phyloP scores from a whole-genome alignment of 1,140 invertebrate species.

The Leptinotarsa undecemlineata region DNA sequence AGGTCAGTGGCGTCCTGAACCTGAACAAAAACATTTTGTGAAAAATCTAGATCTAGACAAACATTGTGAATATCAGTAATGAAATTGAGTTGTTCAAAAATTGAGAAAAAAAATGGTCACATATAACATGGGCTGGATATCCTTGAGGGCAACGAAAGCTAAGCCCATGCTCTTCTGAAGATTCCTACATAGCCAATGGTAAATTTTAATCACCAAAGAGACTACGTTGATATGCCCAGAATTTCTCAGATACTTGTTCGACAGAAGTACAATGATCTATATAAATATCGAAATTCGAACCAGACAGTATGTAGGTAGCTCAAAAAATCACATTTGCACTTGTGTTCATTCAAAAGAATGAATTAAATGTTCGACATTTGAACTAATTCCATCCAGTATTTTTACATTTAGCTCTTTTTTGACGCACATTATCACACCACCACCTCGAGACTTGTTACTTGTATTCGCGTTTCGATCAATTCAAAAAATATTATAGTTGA shows the following conservation, averaged over 20 bases:
- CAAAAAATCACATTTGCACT: slow-evolving; percentile 8
- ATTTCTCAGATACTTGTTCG: slow-evolving; percentile 12
- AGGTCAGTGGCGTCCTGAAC: too few relatives aligned
- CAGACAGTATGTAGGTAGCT: slow-evolving; percentile 3
- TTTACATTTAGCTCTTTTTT: neutral
- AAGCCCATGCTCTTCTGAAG: neutral
- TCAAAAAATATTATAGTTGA: slow-evolving; percentile 12
- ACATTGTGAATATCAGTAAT: slow-evolving; percentile 1
- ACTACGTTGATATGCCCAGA: neutral
- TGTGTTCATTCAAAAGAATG: neutral
- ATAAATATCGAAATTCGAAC: slow-evolving; percentile 9
- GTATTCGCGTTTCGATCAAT: neutral
- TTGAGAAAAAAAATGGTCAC: slow-evolving; percentile 8
- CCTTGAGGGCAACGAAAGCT: neutral
- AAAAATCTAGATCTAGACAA: neutral
- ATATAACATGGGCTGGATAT: neutral
- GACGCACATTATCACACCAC: neutral
- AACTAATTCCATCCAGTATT: neutral
- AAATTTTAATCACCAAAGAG: slow-evolving; percentile 1
- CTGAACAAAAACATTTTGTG: too few relatives aligned
- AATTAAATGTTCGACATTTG: neutral
- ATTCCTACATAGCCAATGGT: slow-evolving; percentile 4
- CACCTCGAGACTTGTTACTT: neutral
- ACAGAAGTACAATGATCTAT: slow-evolving; percentile 9
- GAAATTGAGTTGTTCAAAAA: neutral